These are phyloP conservation scores for Dryobates pubescens DNA, from an alignment of 2,797 vertebrate species.

Conservation along the genomic window DNA sequence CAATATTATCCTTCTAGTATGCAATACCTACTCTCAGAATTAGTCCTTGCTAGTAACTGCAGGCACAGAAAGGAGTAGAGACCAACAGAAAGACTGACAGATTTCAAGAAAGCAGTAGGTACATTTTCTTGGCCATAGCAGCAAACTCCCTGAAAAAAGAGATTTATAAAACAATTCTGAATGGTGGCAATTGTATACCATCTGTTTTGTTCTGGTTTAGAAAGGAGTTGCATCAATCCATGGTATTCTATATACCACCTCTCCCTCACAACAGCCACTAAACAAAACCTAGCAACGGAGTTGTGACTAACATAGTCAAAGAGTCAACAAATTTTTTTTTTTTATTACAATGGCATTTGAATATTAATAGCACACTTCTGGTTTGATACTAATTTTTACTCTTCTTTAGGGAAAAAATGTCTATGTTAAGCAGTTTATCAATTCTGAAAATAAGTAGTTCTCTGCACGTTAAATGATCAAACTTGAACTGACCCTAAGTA, in stretches of 20 bases:
- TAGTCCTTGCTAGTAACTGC: neutral
- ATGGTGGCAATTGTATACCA: slow-evolving; percentile 23
- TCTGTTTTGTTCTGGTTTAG: slow-evolving; percentile 56
- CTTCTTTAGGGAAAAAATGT: neutral
- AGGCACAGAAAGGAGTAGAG: neutral
- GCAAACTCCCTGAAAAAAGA: neutral
- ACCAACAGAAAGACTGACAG: neutral
- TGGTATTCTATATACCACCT: neutral
- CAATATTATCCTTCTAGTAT: neutral
- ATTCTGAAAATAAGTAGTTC: slow-evolving; percentile 7
- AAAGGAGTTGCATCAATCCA: slow-evolving; percentile 8
- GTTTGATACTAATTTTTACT: neutral
- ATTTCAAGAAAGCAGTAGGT: neutral
- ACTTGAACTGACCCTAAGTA: neutral
- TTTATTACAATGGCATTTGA: neutral
- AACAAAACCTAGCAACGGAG: slow-evolving; percentile 39
- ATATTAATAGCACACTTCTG: neutral
- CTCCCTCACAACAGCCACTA: slow-evolving; percentile 1
- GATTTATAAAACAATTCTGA: neutral
- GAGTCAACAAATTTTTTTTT: neutral
- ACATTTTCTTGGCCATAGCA: neutral
- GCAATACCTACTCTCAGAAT: neutral
- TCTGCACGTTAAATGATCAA: neutral
- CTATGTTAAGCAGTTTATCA: slow-evolving; percentile 3
- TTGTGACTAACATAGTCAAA: neutral